phyloP scores from a whole-genome alignment of 2,113 vertebrate genomes.

The Nanorana parkeri region DNA sequence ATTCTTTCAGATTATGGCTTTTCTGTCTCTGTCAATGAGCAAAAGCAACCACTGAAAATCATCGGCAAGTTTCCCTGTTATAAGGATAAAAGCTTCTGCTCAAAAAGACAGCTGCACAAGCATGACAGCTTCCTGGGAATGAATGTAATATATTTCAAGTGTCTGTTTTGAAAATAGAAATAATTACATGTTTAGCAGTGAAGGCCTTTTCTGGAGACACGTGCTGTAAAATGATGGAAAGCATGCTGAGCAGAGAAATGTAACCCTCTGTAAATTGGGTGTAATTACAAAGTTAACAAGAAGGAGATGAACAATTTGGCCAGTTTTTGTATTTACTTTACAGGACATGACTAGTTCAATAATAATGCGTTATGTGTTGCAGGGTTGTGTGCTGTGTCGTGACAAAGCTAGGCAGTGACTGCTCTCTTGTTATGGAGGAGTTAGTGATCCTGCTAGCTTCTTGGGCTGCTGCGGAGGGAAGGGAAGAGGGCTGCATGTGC shows the following conservation, averaged over 20 bases:
- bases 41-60: conserved; percentile 10
- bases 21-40: conserved; percentile 6
- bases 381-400: not conserved
- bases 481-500: no score
- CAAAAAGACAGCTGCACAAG: conserved; percentile 41
- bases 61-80: conserved; percentile 29
- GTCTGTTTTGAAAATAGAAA: conserved; percentile 50
- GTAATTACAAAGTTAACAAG: conserved; percentile 34
- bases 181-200: conserved; percentile 47
- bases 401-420: not conserved
- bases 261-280: conserved; percentile 25
- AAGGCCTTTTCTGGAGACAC: conserved; percentile 36
- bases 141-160: conserved; percentile 39
- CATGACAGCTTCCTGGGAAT: conserved; percentile 41
- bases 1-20: not conserved
- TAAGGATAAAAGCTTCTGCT: conserved; percentile 25
- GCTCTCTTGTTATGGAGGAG: not conserved
- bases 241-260: not conserved
- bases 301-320: not conserved
- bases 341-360: not conserved
- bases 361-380: not conserved
- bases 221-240: conserved; percentile 29
- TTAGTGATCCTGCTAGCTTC: not conserved
- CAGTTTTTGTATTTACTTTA: not conserved
- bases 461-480: no score